Evolutionary conservation across 1,140 invertebrate genomes (phyloP).

Genomic region (Drosophila novamexicana): DNA sequence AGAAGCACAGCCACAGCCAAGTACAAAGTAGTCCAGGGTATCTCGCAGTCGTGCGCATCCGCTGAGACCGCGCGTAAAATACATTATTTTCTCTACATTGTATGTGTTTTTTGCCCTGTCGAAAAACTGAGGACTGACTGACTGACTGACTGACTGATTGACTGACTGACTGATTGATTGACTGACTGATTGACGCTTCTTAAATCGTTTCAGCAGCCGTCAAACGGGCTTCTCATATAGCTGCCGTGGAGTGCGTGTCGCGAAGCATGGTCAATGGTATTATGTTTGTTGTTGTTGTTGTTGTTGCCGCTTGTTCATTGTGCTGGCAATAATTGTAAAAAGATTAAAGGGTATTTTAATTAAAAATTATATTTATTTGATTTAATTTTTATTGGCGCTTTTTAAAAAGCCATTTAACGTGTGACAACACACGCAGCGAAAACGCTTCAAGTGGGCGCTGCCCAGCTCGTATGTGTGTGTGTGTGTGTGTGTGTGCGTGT

Average conservation of each 20-base stretch:
- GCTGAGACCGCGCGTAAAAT: no score
- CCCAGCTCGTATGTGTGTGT: background rate
- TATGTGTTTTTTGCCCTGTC: background rate
- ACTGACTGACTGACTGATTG: constrained; percentile 13
- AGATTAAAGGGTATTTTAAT: constrained; percentile 82
- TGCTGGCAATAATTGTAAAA: constrained; percentile 73
- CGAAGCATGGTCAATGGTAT: constrained; percentile 16
- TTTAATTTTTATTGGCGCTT: constrained; percentile 81
- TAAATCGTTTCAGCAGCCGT: constrained; percentile 26
- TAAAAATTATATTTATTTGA: constrained; percentile 83
- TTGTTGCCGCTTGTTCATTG: constrained; percentile 41
- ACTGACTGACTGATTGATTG: constrained; percentile 1
- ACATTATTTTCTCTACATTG: no score
- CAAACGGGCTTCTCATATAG: constrained; percentile 25
- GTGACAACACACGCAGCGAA: constrained; percentile 24
- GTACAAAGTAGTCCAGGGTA: no score
- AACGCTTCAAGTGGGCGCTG: constrained; percentile 3
- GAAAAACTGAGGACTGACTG: constrained; percentile 4
- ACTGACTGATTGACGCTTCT: constrained; percentile 14
- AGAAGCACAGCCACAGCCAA: no score
- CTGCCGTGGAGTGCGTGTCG: constrained; percentile 6
- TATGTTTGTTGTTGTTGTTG: constrained; percentile 28
- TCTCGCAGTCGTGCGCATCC: no score
- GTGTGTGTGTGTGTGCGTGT: background rate
- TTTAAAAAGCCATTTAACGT: constrained; percentile 79